Base-by-base conservation (phyloP, 2,888 invertebrate species). In the Synergus itoensis region DNA sequence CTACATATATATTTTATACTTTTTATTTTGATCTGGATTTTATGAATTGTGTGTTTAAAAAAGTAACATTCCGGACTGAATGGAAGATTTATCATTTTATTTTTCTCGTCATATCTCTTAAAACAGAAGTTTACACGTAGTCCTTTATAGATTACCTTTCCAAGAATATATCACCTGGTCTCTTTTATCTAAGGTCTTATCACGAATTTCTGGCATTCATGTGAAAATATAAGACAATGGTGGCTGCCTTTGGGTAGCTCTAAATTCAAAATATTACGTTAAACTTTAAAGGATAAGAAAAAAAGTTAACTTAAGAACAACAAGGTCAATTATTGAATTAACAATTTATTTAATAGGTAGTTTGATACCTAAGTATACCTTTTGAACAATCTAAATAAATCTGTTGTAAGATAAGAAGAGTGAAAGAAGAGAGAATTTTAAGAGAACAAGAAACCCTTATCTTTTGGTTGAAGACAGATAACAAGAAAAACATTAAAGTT, bases 111-210 rank as follows among this genome's bases (percentile, higher is more conserved):
- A 41, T 79, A 79, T 79, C 76, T 73, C 53, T 76, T 43, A 64
- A 79, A 79, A 79, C 79, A 79, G 76, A 65, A 79, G 79, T 79
- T 76, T 64, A 73, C 73, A 65, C 79, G 65, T 28, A 69, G 79
- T 36, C 79, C 67, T 77, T 45, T 67, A 41, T 43, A 79, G 79
- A 79, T 79, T 79, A 79, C 65, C 53, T n/a, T 73, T 73, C 73
- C 53, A 36, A 65, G 79, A 76, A 76, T 64, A 76, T 64, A 76
- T 76, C 76, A 84, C 77, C 83, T 83, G 85, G 86, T 87, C 86
- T 89, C 87, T 84, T 63, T 77, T 79, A 79, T 79, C 79, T 77
- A 48, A 79, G 65, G 77, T 69, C 67, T 79, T 79, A 80, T 80
- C 77, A 48, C 63, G 45, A 60, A 78, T 80, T 67, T 76, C 57